phyloP scores from a whole-genome alignment of 2,113 vertebrate species.

The Chiloscyllium plagiosum region DNA sequence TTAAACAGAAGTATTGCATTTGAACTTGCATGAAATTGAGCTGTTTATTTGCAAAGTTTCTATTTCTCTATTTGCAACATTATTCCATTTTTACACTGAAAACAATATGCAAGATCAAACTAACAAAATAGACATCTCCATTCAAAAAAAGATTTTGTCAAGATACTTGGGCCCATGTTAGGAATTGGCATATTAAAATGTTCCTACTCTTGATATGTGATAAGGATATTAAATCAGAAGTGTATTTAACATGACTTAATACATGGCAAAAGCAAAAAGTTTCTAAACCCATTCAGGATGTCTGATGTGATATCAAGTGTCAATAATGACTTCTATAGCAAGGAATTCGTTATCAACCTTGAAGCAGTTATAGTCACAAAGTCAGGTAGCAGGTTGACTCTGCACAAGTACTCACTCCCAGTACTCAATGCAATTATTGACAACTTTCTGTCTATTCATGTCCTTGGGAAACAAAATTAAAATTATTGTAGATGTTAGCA shows the following conservation, averaged over 20 bases:
- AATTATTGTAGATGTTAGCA: background rate
- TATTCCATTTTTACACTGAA: background rate
- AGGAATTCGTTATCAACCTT: background rate
- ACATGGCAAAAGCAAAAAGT: background rate
- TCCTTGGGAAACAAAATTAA: background rate
- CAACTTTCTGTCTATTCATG: background rate
- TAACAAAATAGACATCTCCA: too few species aligned
- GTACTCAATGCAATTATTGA: background rate
- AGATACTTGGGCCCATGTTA: background rate
- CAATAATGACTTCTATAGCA: background rate
- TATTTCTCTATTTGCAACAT: background rate
- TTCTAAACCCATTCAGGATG: background rate
- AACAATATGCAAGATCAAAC: background rate
- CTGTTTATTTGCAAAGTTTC: background rate
- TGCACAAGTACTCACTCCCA: background rate
- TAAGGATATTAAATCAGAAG: background rate
- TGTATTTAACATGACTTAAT: background rate
- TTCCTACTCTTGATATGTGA: background rate
- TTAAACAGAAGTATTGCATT: background rate
- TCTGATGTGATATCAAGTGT: background rate
- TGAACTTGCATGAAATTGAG: background rate
- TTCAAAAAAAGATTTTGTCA: background rate
- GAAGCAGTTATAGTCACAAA: background rate
- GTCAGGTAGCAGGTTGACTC: background rate
- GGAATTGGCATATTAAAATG: background rate